Conservation (phyloP, 2,113 vertebrate genomes). For the Tauraco erythrolophus region DNA sequence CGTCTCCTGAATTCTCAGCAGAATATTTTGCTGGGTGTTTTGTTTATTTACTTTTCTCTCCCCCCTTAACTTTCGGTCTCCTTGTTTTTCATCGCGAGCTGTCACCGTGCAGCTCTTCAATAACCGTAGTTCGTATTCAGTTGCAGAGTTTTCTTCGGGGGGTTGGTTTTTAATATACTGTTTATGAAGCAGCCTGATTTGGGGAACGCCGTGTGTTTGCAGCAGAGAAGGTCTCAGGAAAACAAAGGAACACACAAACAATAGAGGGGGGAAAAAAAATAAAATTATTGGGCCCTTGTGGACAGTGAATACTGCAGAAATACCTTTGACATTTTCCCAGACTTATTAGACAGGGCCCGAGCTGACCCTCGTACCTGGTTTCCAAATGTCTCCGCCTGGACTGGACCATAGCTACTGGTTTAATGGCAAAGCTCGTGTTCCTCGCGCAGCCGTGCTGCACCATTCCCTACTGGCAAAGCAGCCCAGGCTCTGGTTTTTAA, state of each 20-base stretch:
- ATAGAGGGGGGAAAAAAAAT: not conserved
- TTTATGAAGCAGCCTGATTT: constrained; percentile 12
- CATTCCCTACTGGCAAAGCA: not conserved
- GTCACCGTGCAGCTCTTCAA: constrained; percentile 20
- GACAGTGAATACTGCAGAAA: not conserved
- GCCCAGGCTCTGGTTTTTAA: not conserved
- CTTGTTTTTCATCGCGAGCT: not conserved
- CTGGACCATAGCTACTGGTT: constrained; percentile 23
- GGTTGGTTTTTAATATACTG: constrained; percentile 61
- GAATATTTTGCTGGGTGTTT: not conserved
- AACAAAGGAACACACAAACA: not conserved
- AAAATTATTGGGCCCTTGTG: not conserved
- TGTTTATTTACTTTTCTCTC: not conserved
- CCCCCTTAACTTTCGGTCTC: not conserved
- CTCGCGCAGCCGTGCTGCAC: not conserved
- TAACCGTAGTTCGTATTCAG: not conserved
- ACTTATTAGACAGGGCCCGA: not conserved
- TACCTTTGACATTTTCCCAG: constrained; percentile 35
- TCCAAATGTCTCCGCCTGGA: not conserved
- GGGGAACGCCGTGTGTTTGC: not conserved
- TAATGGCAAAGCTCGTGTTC: not conserved
- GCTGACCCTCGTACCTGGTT: not conserved
- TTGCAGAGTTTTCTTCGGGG: constrained; percentile 47
- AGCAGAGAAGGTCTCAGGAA: not conserved
- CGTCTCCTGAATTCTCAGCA: not conserved